phyloP scores from a whole-genome alignment of 2,113 vertebrate genomes.

The Ia io region DNA sequence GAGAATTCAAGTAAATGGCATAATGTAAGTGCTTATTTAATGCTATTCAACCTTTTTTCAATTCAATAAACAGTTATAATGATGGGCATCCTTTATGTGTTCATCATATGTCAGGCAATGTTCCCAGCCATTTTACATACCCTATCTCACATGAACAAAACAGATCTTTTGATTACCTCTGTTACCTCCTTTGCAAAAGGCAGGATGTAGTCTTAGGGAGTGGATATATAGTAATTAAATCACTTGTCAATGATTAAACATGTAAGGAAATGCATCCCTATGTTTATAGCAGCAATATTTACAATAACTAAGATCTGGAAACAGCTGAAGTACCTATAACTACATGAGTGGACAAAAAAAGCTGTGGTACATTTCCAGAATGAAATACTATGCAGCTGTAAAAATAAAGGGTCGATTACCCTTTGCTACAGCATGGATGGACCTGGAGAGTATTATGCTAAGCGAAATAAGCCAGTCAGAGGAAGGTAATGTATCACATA shows the following conservation, averaged over 20 bases:
- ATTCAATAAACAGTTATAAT: neutral
- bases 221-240: neutral
- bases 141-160: neutral
- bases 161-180: neutral
- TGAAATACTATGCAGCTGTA: no score
- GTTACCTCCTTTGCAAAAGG: neutral
- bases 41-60: neutral
- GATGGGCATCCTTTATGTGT: neutral
- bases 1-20: neutral
- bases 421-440: no score
- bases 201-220: neutral
- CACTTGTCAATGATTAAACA: neutral
- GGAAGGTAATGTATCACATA: no score
- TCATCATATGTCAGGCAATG: neutral
- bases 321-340: no score
- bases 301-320: no score
- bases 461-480: no score
- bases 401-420: no score
- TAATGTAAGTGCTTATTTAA: neutral
- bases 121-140: fast-evolving
- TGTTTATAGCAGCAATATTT: no score
- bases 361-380: no score
- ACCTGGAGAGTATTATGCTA: no score
- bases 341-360: no score
- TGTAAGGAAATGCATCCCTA: no score